Evolutionary conservation across 2,113 vertebrate species (phyloP).

Genomic region (Labeo rohita): DNA sequence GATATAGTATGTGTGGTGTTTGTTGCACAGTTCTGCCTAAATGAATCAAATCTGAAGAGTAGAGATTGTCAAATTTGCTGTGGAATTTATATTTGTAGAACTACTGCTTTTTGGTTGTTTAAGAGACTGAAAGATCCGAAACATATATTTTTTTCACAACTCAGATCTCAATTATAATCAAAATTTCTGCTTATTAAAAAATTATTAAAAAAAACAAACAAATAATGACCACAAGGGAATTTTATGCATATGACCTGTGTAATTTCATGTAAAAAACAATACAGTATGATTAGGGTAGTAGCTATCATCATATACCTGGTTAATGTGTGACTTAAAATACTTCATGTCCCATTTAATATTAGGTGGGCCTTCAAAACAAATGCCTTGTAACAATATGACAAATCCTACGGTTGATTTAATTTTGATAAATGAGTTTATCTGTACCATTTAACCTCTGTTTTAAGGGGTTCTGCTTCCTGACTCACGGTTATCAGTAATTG

Average conservation of each 20-base stretch:
- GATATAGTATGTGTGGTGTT: not conserved
- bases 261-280: slow-evolving; percentile 24
- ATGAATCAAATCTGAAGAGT: not conserved
- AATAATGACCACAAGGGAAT: slow-evolving; percentile 20
- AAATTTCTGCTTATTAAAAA: slow-evolving; percentile 14
- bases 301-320: not conserved
- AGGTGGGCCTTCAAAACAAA: slow-evolving; percentile 8
- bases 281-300: slow-evolving; percentile 13
- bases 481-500: not conserved
- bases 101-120: slow-evolving; percentile 23
- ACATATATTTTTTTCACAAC: not conserved
- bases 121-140: slow-evolving; percentile 9
- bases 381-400: not conserved
- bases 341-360: not conserved
- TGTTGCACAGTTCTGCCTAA: not conserved
- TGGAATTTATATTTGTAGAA: slow-evolving; percentile 26
- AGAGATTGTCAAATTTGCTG: slow-evolving; percentile 32
- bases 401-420: not conserved
- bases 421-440: slow-evolving; percentile 5
- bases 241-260: slow-evolving; percentile 10
- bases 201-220: not conserved
- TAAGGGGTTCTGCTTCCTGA: slow-evolving; percentile 61
- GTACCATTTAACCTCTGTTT: slow-evolving; percentile 65
- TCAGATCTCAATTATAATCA: not conserved
- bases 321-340: slow-evolving; percentile 16